These are phyloP conservation scores for Oreochromis niloticus DNA, from an alignment of 2,113 vertebrate genomes.

Conservation along the genomic window DNA sequence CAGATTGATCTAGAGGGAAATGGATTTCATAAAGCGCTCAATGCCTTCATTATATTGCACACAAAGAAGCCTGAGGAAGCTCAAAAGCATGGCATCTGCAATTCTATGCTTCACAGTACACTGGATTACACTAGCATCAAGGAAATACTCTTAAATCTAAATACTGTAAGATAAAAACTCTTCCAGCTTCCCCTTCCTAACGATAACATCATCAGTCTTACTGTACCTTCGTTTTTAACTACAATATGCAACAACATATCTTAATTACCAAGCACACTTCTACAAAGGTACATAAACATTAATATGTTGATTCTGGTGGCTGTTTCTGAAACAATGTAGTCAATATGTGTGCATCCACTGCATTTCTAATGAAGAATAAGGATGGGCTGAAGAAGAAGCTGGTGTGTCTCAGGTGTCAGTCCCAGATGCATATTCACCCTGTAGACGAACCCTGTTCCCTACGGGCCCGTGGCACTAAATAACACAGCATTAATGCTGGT, in stretches of 20 bases:
- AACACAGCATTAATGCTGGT: slow-evolving; percentile 40
- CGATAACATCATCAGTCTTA: neutral
- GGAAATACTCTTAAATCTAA: slow-evolving; percentile 5
- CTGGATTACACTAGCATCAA: neutral
- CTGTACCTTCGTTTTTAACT: neutral
- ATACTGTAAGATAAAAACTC: neutral
- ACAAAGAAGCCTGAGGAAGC: slow-evolving; percentile 42
- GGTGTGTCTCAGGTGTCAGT: slow-evolving; percentile 80
- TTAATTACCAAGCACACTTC: neutral
- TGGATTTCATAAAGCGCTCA: slow-evolving; percentile 74
- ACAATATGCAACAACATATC: neutral
- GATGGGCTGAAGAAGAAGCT: slow-evolving; percentile 12
- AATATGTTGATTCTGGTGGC: neutral
- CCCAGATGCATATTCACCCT: slow-evolving; percentile 82
- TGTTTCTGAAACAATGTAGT: slow-evolving; percentile 39
- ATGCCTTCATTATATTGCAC: slow-evolving; percentile 66
- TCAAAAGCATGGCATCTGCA: slow-evolving; percentile 5
- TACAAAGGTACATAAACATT: neutral
- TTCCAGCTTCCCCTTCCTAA: neutral
- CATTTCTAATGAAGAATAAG: slow-evolving; percentile 9
- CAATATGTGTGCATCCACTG: slow-evolving; percentile 8
- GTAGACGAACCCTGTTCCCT: slow-evolving; percentile 69
- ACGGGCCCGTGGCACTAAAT: slow-evolving; percentile 58
- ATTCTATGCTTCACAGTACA: neutral
- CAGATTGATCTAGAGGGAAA: slow-evolving; percentile 80